A percentile compares a stretch with the other conserved stretches of the same genome.
Evolutionary conservation across 2,113 vertebrate species (phyloP).

Genomic region (Formicarius rufipectus): DNA sequence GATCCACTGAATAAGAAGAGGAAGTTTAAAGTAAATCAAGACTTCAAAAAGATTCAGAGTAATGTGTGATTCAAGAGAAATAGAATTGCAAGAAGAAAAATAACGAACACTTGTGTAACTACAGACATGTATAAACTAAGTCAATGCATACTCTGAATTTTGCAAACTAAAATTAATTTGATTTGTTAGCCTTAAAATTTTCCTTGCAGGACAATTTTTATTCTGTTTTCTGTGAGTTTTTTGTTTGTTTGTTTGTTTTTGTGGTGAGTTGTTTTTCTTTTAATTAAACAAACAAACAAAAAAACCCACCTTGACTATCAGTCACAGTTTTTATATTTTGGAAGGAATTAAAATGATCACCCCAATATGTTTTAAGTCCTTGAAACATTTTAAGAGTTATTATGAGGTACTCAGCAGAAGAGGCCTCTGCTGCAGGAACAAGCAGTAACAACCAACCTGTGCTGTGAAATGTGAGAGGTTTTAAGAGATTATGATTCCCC

Average conservation of each 20-base stretch:
- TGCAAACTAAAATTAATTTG: neutral
- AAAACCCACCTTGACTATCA: rapidly evolving
- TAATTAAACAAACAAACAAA: too few relatives aligned
- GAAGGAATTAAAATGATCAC: neutral
- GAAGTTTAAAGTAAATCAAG: neutral
- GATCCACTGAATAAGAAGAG: neutral
- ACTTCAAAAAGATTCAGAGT: neutral
- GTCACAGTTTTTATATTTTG: neutral
- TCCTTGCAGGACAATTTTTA: neutral
- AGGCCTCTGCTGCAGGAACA: neutral
- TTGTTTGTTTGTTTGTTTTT: too few relatives aligned
- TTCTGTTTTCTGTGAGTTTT: neutral
- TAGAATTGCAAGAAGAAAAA: neutral
- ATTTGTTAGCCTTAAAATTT: neutral
- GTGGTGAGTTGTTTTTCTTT: too few relatives aligned
- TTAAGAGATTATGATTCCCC: neutral
- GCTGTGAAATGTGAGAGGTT: neutral
- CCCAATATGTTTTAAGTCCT: neutral
- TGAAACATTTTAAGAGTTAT: neutral
- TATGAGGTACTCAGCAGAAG: neutral
- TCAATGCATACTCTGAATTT: neutral
- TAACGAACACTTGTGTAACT: neutral
- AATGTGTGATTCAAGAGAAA: neutral
- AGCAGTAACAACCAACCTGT: neutral
- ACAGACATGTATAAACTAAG: neutral